These are phyloP conservation scores for Plusia festucae DNA, from an alignment of 2,888 invertebrate species.

Conservation along the genomic window DNA sequence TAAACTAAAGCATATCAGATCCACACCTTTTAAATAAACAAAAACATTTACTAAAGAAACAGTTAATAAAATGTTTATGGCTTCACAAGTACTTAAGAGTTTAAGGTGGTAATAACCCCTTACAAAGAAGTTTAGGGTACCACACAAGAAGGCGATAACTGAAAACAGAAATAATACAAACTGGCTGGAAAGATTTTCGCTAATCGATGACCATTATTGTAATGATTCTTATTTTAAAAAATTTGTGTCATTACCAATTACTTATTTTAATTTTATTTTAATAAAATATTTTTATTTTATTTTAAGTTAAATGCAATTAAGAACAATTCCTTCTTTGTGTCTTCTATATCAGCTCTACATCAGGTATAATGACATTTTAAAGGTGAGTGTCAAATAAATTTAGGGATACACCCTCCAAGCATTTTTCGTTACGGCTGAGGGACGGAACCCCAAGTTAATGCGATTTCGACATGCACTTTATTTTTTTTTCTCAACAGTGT, in stretches of 20 bases:
- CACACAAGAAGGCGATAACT: background rate
- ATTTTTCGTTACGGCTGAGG: too few relatives aligned
- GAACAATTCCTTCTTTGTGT: too few relatives aligned
- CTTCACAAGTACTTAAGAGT: constrained; percentile 11
- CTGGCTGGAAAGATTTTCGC: background rate
- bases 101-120: background rate
- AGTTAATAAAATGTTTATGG: constrained; percentile 58
- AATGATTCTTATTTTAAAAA: background rate
- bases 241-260: too few relatives aligned
- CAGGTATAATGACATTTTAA: background rate
- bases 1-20: constrained; percentile 55
- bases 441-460: too few relatives aligned
- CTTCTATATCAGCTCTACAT: background rate
- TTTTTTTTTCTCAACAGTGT: too few relatives aligned
- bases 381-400: too few relatives aligned
- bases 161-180: background rate
- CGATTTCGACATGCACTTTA: too few relatives aligned
- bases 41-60: constrained; percentile 48
- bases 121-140: constrained; percentile 11
- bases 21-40: constrained; percentile 56
- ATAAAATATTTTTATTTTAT: too few relatives aligned
- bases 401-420: too few relatives aligned
- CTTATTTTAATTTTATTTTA: too few relatives aligned
- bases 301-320: too few relatives aligned
- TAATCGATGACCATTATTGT: background rate